Evolutionary conservation across 2,113 vertebrate species (phyloP).

Genomic region (Cololabis saira): DNA sequence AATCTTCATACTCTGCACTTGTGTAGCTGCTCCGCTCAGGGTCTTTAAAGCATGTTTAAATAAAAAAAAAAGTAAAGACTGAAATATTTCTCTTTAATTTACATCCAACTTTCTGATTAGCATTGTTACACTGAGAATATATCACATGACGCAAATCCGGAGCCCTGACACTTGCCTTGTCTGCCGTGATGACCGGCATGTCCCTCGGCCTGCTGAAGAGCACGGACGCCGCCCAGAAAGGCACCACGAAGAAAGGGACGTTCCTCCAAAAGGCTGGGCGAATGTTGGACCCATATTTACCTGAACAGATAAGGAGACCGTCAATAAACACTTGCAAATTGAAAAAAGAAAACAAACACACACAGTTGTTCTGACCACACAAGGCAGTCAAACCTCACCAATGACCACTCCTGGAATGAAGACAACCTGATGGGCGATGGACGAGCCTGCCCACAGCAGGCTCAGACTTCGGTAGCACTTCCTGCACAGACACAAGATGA

Average conservation of each 20-base stretch:
- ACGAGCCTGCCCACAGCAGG: conserved; percentile 91
- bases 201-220: conserved; percentile 81
- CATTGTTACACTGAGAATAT: not conserved
- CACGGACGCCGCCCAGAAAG: conserved; percentile 82
- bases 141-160: not conserved
- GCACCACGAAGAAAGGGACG: conserved; percentile 82
- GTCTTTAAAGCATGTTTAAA: too few relatives aligned
- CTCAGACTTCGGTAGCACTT: conserved; percentile 84
- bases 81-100: too few relatives aligned
- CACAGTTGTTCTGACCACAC: not conserved
- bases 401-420: conserved; percentile 87
- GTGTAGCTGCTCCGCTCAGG: too few relatives aligned
- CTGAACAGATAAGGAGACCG: conserved; percentile 67
- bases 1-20: too few relatives aligned
- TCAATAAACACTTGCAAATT: not conserved
- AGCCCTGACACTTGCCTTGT: conserved; percentile 77
- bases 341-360: not conserved
- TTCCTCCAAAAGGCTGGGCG: conserved; percentile 85
- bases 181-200: conserved; percentile 66
- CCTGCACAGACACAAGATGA: conserved; percentile 64
- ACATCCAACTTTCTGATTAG: too few relatives aligned
- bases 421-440: conserved; percentile 84
- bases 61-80: too few relatives aligned
- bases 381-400: conserved; percentile 77
- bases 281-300: conserved; percentile 90